Conservation (phyloP, 35 echinoderm and acorn worm genomes). For the Acanthaster planci region DNA sequence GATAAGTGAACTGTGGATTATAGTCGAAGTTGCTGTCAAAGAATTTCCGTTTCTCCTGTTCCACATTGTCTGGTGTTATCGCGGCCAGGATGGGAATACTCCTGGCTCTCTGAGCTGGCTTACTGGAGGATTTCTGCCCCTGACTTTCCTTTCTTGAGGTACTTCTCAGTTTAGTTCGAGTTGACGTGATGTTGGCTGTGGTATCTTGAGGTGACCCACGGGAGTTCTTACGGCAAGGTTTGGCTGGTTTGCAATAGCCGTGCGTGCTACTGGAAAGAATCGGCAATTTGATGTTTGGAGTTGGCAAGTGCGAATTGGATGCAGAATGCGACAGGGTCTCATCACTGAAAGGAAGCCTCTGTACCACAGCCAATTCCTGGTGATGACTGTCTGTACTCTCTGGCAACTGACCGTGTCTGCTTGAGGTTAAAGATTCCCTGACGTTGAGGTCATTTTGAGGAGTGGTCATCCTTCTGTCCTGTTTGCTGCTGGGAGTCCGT, state of each 20-base stretch:
- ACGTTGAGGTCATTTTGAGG: background rate
- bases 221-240: slow-evolving; percentile 5
- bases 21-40: slow-evolving; percentile 58
- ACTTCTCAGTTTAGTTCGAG: background rate
- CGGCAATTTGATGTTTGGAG: background rate
- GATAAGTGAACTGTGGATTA: slow-evolving; percentile 76
- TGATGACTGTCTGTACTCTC: background rate
- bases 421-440: background rate
- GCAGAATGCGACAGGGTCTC: background rate
- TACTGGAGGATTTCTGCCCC: background rate
- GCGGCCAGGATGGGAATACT: slow-evolving; percentile 64
- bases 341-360: background rate
- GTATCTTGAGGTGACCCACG: background rate
- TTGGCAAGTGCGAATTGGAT: background rate
- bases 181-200: background rate
- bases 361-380: background rate
- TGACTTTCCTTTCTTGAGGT: background rate
- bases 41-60: slow-evolving; percentile 68
- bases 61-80: slow-evolving; percentile 77
- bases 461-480: background rate
- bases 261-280: background rate
- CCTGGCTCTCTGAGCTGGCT: slow-evolving; percentile 43
- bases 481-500: background rate
- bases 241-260: background rate
- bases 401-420: background rate